phyloP scores from a whole-genome alignment of 2,888 invertebrate genomes.

The Sphinx pinastri region DNA sequence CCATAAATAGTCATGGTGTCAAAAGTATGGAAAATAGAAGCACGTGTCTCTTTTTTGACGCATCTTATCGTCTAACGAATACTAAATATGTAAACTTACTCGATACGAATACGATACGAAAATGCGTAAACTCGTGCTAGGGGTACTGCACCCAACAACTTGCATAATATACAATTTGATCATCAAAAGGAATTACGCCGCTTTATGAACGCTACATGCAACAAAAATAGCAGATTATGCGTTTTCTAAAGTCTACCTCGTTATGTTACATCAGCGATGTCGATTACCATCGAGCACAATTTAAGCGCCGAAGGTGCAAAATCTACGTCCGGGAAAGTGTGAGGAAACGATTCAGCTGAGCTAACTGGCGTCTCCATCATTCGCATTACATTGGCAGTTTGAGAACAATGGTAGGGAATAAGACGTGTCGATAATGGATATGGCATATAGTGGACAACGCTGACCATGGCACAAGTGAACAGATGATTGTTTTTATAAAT shows the following conservation, averaged over 20 bases:
- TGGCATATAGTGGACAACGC: background rate
- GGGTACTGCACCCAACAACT: background rate
- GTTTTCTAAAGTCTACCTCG: constrained; percentile 33
- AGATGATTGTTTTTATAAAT: background rate
- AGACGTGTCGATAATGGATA: constrained; percentile 34
- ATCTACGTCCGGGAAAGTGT: constrained; percentile 70
- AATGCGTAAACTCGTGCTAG: too few relatives aligned
- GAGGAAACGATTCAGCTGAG: constrained; percentile 54
- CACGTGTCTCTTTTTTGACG: too few relatives aligned
- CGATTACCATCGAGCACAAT: constrained; percentile 53
- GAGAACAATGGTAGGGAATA: constrained; percentile 44
- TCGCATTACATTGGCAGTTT: constrained; percentile 41
- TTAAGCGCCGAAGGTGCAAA: constrained; percentile 57
- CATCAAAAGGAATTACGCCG: constrained; percentile 10
- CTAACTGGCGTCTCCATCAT: constrained; percentile 39
- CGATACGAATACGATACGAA: too few relatives aligned
- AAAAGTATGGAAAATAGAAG: too few relatives aligned
- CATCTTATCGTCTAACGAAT: too few relatives aligned
- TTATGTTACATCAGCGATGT: constrained; percentile 59
- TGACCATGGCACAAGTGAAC: background rate
- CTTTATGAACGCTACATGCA: too few relatives aligned
- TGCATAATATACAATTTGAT: constrained; percentile 5
- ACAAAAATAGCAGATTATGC: background rate
- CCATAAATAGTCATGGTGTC: too few relatives aligned
- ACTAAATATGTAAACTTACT: too few relatives aligned